A percentile compares a stretch with the other conserved stretches of the same genome.
phyloP scores from a whole-genome alignment of 2,888 invertebrate species.

The Trichacis sp. region DNA sequence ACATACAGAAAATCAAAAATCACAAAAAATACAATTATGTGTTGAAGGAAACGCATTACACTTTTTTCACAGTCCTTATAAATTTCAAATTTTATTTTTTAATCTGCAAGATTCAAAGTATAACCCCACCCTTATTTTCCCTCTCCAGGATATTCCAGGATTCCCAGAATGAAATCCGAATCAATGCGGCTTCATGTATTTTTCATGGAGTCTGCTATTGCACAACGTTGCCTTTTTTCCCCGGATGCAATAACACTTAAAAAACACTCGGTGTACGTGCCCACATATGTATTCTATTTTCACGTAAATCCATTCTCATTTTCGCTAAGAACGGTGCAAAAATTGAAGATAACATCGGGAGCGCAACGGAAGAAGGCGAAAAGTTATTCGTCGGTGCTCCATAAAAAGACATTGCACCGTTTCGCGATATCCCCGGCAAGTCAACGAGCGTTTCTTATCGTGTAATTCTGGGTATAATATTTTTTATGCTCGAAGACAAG shows the following conservation, averaged over 20 bases:
- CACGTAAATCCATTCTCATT: conserved; percentile 46
- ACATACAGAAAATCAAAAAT: too few relatives aligned
- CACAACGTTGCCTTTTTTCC: background rate
- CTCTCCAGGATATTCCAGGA: too few relatives aligned
- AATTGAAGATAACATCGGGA: background rate
- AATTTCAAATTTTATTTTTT: too few relatives aligned
- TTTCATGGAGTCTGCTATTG: background rate
- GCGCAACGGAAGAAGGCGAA: background rate
- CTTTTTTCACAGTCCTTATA: too few relatives aligned
- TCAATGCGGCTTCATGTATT: background rate
- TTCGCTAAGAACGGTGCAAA: conserved; percentile 5
- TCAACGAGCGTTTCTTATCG: background rate
- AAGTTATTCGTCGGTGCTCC: background rate
- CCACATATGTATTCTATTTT: conserved; percentile 49
- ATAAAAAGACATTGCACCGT: conserved; percentile 1
- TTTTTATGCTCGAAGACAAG: background rate
- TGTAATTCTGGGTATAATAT: background rate
- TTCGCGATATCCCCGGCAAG: background rate
- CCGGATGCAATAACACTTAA: background rate
- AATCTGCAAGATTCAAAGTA: too few relatives aligned
- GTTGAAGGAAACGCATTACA: too few relatives aligned
- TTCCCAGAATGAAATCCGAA: background rate
- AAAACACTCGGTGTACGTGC: conserved; percentile 4
- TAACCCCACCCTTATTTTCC: too few relatives aligned
- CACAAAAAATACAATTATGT: too few relatives aligned